A percentile compares a stretch with the other conserved stretches of the same genome.
Conservation (phyloP, 1,140 invertebrate species). For the Helicorthomorpha holstii region DNA sequence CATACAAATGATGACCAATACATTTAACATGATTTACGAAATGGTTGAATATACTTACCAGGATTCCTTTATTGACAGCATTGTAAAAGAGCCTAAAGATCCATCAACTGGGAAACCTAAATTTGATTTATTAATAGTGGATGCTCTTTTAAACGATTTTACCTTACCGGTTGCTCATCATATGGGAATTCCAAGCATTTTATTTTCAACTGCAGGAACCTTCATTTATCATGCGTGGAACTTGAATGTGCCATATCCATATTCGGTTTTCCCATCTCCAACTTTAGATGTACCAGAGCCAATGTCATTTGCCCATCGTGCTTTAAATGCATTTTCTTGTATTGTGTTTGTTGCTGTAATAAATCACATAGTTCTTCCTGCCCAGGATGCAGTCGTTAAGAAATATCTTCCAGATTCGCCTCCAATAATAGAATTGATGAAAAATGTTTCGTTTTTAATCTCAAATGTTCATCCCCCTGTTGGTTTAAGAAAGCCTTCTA, state of each 20-base stretch:
- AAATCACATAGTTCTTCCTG: background rate
- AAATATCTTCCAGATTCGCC: background rate
- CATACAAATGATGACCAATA: too few relatives aligned
- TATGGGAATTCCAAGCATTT: background rate
- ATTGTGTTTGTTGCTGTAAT: background rate
- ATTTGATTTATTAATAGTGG: background rate
- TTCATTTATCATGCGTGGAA: background rate
- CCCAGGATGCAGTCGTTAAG: background rate
- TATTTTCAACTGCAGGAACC: background rate
- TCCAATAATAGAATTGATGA: background rate
- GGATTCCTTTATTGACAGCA: too few relatives aligned
- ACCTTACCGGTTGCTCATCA: background rate
- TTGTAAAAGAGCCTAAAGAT: too few relatives aligned
- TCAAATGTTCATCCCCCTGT: background rate
- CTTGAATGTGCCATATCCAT: background rate
- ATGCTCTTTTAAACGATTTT: background rate
- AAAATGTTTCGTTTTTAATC: background rate
- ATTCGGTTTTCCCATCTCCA: background rate
- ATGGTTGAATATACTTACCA: too few relatives aligned
- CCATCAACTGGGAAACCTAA: too few relatives aligned
- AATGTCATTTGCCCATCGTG: background rate
- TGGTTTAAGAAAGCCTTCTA: background rate
- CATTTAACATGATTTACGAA: too few relatives aligned
- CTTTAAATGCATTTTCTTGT: background rate
- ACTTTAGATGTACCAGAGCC: background rate